These are phyloP conservation scores for Salmo trutta DNA, from an alignment of 2,797 vertebrate genomes.

Conservation along the genomic window DNA sequence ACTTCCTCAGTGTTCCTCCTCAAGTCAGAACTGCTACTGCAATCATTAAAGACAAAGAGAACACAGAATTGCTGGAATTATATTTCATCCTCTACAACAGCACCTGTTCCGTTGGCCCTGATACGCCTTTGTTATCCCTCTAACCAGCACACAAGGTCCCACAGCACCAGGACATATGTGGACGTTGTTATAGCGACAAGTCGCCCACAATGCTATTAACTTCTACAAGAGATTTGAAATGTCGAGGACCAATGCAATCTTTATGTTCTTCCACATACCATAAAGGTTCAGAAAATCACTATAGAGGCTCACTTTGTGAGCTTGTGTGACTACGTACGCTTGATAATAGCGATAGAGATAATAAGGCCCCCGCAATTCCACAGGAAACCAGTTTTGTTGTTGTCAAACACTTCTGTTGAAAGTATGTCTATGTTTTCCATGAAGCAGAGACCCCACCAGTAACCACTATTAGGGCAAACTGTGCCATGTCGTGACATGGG, in stretches of 20 bases:
- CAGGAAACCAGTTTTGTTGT: constrained; percentile 51
- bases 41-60: constrained; percentile 45
- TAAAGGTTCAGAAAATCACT: constrained; percentile 19
- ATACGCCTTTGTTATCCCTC: constrained; percentile 15
- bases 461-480: constrained; percentile 60
- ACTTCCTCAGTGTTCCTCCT: constrained; percentile 49
- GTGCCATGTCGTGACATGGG: constrained; percentile 81
- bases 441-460: constrained; percentile 46
- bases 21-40: constrained; percentile 41
- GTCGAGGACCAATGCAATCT: constrained; percentile 24
- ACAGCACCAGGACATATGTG: constrained; percentile 10
- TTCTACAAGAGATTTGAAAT: constrained; percentile 52
- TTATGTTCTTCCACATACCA: constrained; percentile 19
- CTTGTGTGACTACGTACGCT: constrained; percentile 9
- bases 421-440: constrained; percentile 52
- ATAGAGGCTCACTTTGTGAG: constrained; percentile 7
- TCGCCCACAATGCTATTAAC: constrained; percentile 16
- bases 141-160: constrained; percentile 32
- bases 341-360: not conserved
- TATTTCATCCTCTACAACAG: constrained; percentile 42
- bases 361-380: constrained; percentile 38
- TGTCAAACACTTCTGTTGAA: constrained; percentile 62
- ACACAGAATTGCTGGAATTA: constrained; percentile 52
- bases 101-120: constrained; percentile 26
- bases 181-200: constrained; percentile 35